These are phyloP conservation scores for Neotragus pygmaeus DNA, from an alignment of 2,113 vertebrate genomes.

Conservation along the genomic window DNA sequence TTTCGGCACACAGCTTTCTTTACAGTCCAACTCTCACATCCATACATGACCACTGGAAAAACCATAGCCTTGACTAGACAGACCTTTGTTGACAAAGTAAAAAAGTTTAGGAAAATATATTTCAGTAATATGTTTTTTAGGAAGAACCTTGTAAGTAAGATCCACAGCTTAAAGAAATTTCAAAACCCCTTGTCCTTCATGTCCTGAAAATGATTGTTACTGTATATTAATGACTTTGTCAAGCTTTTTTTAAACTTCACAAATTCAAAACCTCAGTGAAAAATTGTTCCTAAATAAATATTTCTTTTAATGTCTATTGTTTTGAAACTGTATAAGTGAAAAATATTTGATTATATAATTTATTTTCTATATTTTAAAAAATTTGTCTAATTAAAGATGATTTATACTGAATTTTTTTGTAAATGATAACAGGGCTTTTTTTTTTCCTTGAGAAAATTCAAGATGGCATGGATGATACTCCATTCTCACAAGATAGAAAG, in stretches of 20 bases:
- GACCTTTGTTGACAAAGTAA: not conserved
- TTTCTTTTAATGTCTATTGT: not conserved
- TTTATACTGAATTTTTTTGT: not conserved
- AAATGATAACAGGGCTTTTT: not conserved
- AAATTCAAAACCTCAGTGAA: not conserved
- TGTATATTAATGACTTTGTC: not conserved
- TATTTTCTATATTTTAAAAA: not conserved
- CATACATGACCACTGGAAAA: no score
- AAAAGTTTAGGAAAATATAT: constrained; percentile 6
- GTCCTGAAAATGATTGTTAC: not conserved
- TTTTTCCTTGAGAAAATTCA: not conserved
- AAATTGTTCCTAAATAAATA: not conserved
- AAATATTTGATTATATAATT: not conserved
- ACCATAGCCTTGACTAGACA: no score
- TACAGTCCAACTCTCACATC: no score
- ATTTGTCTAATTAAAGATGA: not conserved
- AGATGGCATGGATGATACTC: not conserved
- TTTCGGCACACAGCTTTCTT: no score
- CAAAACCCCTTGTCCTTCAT: not conserved
- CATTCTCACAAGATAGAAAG: not conserved
- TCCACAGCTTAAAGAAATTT: not conserved
- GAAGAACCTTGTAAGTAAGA: not conserved
- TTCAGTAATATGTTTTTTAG: not conserved
- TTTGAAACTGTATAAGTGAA: not conserved
- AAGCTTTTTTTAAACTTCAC: not conserved